Conservation (phyloP, 1,140 invertebrate species). For the Colletes latitarsis region DNA sequence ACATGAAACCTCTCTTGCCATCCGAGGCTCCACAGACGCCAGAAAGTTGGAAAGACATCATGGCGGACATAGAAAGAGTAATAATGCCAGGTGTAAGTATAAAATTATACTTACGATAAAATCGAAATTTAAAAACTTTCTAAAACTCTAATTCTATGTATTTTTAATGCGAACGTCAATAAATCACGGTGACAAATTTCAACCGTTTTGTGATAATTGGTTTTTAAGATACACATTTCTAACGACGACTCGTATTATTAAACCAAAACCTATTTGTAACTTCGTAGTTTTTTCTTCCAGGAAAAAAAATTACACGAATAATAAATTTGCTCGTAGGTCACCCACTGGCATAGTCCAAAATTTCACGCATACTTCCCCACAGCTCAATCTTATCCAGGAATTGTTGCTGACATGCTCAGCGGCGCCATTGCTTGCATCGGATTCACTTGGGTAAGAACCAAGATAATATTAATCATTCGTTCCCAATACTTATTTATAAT, state of each 20-base stretch:
- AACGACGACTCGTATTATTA: too few relatives aligned
- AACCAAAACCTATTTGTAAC: too few relatives aligned
- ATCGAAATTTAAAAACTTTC: too few relatives aligned
- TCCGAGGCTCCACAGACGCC: constrained; percentile 89
- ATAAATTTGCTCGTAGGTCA: constrained; percentile 83
- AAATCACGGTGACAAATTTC: too few relatives aligned
- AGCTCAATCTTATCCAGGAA: constrained; percentile 95
- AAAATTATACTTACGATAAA: not conserved
- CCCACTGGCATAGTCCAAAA: constrained; percentile 98
- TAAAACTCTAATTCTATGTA: too few relatives aligned
- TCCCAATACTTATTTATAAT: not conserved
- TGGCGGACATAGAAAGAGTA: constrained; percentile 94
- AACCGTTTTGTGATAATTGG: too few relatives aligned
- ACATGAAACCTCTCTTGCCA: constrained; percentile 92
- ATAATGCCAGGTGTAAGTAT: constrained; percentile 95
- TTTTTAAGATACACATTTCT: too few relatives aligned
- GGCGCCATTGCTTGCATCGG: constrained; percentile 96
- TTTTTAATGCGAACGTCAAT: too few relatives aligned
- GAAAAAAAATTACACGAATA: not conserved
- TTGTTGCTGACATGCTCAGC: constrained; percentile 97
- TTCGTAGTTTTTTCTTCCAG: too few relatives aligned
- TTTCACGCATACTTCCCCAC: constrained; percentile 99
- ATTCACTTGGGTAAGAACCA: constrained; percentile 88
- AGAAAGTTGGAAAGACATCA: constrained; percentile 94
- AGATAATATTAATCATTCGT: constrained; percentile 32